Base-by-base conservation (phyloP, 2,888 invertebrate genomes). In the Sinhomidia bicolor region DNA sequence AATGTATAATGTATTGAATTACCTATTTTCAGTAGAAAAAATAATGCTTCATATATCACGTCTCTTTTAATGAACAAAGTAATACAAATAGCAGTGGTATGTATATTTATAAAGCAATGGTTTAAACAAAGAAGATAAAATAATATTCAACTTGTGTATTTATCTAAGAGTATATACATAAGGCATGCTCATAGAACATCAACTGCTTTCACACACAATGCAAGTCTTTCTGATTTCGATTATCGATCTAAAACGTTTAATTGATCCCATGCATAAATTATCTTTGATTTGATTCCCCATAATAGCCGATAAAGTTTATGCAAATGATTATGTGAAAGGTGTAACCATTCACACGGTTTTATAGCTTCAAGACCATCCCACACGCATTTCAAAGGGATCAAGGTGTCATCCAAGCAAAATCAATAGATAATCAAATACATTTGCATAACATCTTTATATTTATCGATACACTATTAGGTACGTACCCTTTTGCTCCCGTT, bases 301-400 rank as follows among this genome's bases (percentile, higher is more conserved):
- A 60, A 78, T 78, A 32, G 17, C 1, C 32, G 32, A 32, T 44
- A 47, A 76, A 5, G 2, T 54, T 29, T 41, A 79, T 79, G 57
- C 79, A 79, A 79, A 57, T 36, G 41, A 47, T 29, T n/a, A 17
- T 47, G 47, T 26, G 65, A 65, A 65, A 65, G 81, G 81, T 81
- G 81, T 81, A 81, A 81, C 81, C 44, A 81, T 81, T 81, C 81
- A 80, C 80, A 80, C 80, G 80, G 65, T 62, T 81, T 62, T 65
- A 47, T 26, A 14, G 36, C 36, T 65, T 26, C n/a, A 23, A 44
- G 26, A 36, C 41, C 80, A 80, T 80, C 80, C 80, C 81, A 81
- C 81, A 81, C 65, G 44, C 71, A 14, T 23, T 23, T 44, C 20
- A 36, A 29, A 29, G n/a, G 10, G 26, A 74, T 76, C 14, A 9